phyloP scores from a whole-genome alignment of 2,888 invertebrate genomes.

The Thyatira batis region DNA sequence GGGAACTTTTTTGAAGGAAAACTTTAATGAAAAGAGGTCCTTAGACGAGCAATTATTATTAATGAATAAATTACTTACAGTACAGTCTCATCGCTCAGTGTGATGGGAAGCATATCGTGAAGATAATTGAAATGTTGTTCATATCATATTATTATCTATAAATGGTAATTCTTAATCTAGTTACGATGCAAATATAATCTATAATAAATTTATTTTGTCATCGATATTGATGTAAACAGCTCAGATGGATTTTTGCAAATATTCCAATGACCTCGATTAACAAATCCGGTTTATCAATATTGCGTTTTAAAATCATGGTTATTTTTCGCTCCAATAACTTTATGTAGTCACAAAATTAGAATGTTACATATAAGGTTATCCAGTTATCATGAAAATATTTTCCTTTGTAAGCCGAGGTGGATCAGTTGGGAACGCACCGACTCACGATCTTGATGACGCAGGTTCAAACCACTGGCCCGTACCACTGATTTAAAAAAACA shows the following conservation, averaged over 20 bases:
- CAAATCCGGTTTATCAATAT: no score
- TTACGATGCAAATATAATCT: not conserved
- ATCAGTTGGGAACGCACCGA: no score
- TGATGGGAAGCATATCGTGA: not conserved
- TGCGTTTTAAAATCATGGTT: no score
- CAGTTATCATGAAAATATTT: no score
- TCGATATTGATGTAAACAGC: not conserved
- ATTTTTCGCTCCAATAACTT: no score
- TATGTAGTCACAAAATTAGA: no score
- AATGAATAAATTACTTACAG: not conserved
- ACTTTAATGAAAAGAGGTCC: conserved; percentile 42
- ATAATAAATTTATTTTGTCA: not conserved
- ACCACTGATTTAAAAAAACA: no score
- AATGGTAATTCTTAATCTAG: not conserved
- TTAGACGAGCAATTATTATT: conserved; percentile 20
- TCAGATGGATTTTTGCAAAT: not conserved
- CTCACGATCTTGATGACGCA: no score
- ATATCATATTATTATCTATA: not conserved
- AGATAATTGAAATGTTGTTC: not conserved
- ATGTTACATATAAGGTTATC: no score
- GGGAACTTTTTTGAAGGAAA: conserved; percentile 59
- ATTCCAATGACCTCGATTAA: not conserved
- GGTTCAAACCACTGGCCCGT: no score
- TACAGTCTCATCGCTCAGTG: not conserved
- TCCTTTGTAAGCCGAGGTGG: no score